Percentiles rank a stretch among this genome's conserved stretches.
Conservation (phyloP, 92 coral and sea anemone species). For the Umimayanthus kanabou region DNA sequence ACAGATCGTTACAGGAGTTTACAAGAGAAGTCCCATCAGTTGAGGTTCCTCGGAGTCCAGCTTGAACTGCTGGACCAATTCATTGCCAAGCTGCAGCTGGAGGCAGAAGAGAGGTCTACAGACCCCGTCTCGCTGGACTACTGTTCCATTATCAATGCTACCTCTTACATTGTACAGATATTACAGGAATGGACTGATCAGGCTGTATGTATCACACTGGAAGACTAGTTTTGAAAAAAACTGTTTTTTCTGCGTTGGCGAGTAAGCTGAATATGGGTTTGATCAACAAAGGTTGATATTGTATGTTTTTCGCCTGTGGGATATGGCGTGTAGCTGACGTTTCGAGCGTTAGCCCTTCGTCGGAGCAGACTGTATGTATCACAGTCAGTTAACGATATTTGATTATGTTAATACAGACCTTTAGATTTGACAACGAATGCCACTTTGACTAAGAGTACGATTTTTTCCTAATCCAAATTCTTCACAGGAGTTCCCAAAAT, state of each 20-base stretch:
- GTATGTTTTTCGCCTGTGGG: too few relatives aligned
- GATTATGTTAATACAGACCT: not conserved
- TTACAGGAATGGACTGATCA: slow-evolving; percentile 98
- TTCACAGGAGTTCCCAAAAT: too few relatives aligned
- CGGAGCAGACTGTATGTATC: too few relatives aligned
- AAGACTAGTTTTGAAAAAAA: too few relatives aligned
- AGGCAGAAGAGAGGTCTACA: slow-evolving; percentile 58
- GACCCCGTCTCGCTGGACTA: slow-evolving; percentile 67
- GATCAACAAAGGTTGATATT: too few relatives aligned
- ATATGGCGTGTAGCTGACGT: too few relatives aligned
- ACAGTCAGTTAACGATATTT: not conserved
- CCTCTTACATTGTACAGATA: slow-evolving; percentile 71
- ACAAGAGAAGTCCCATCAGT: slow-evolving; percentile 61
- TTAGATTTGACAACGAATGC: too few relatives aligned
- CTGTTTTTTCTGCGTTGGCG: too few relatives aligned
- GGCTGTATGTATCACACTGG: slow-evolving; percentile 61
- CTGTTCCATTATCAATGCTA: slow-evolving; percentile 83
- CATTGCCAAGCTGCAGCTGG: slow-evolving; percentile 61
- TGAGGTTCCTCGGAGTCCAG: slow-evolving; percentile 79
- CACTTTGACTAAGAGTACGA: too few relatives aligned
- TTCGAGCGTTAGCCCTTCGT: too few relatives aligned
- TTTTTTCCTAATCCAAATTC: too few relatives aligned
- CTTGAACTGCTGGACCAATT: slow-evolving; percentile 75
- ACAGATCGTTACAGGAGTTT: slow-evolving; percentile 90
- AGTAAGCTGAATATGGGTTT: too few relatives aligned